phyloP scores from a whole-genome alignment of 2,797 vertebrate genomes.

The Spondyliosoma cantharus region DNA sequence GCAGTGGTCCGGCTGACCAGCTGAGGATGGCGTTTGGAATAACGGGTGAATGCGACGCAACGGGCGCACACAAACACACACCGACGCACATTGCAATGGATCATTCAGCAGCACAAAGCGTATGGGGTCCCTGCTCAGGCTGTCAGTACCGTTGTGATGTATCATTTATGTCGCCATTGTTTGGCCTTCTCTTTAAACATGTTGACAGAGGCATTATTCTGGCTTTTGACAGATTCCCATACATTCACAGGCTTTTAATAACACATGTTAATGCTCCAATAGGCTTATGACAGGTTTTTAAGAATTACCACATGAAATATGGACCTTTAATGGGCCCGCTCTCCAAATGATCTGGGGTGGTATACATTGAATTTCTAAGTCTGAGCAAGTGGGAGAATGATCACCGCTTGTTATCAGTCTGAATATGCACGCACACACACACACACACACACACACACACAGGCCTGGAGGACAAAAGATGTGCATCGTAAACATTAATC shows the following conservation, averaged over 20 bases:
- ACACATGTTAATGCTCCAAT: slow-evolving; percentile 73
- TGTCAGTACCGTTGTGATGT: slow-evolving; percentile 80
- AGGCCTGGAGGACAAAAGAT: slow-evolving; percentile 45
- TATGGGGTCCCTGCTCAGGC: slow-evolving; percentile 73
- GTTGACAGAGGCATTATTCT: slow-evolving; percentile 79
- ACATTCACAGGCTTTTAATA: slow-evolving; percentile 76
- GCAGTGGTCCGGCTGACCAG: slow-evolving; percentile 66
- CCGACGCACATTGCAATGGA: slow-evolving; percentile 64
- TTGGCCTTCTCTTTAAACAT: slow-evolving; percentile 65
- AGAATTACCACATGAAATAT: slow-evolving; percentile 70
- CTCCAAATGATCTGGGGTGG: slow-evolving; percentile 53
- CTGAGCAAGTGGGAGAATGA: slow-evolving; percentile 46
- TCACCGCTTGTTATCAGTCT: slow-evolving; percentile 49
- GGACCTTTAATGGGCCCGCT: slow-evolving; percentile 61
- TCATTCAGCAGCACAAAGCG: slow-evolving; percentile 77
- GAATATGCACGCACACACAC: slow-evolving; percentile 1
- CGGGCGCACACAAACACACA: slow-evolving; percentile 50
- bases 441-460: slow-evolving; percentile 7
- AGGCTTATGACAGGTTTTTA: slow-evolving; percentile 71
- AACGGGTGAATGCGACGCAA: slow-evolving; percentile 61
- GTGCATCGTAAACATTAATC: slow-evolving; percentile 48
- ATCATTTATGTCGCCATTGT: slow-evolving; percentile 82
- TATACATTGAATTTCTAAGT: slow-evolving; percentile 48
- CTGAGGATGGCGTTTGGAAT: slow-evolving; percentile 58
- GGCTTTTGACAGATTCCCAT: slow-evolving; percentile 80